Conservation (phyloP, 92 coral and sea anemone species). For the Palythoa caribaeorum region DNA sequence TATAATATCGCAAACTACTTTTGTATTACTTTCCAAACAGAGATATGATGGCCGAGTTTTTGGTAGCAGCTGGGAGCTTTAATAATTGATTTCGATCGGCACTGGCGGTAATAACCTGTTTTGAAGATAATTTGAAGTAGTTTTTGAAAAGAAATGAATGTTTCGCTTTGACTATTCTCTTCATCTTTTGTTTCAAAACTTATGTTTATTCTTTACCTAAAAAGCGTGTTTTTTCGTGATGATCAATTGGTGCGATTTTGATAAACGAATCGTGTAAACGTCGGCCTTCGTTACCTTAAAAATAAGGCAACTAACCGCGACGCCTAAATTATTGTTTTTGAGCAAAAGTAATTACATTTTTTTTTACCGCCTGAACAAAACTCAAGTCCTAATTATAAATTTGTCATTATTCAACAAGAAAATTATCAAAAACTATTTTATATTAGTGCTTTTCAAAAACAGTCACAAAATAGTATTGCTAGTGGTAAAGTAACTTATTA, state of each 20-base stretch:
- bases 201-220: constrained; percentile 2
- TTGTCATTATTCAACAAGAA: not conserved
- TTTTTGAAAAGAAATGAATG: constrained; percentile 20
- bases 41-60: not conserved
- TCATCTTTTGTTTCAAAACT: not conserved
- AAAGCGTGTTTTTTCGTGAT: not conserved
- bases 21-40: not conserved
- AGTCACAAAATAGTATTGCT: not conserved
- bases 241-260: not conserved
- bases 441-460: not conserved
- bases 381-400: not conserved
- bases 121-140: constrained; percentile 13
- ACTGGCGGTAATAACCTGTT: constrained; percentile 4
- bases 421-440: constrained; percentile 1
- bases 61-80: not conserved
- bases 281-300: not conserved
- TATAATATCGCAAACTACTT: too few species aligned
- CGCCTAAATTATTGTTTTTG: not conserved
- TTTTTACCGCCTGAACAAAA: not conserved
- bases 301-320: not conserved
- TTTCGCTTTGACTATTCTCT: not conserved
- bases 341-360: not conserved
- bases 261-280: not conserved
- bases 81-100: constrained; percentile 9
- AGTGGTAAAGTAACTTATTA: constrained; percentile 14